Evolutionary conservation across 2,797 vertebrate species (phyloP).

Genomic region (Aldrovandia affinis): DNA sequence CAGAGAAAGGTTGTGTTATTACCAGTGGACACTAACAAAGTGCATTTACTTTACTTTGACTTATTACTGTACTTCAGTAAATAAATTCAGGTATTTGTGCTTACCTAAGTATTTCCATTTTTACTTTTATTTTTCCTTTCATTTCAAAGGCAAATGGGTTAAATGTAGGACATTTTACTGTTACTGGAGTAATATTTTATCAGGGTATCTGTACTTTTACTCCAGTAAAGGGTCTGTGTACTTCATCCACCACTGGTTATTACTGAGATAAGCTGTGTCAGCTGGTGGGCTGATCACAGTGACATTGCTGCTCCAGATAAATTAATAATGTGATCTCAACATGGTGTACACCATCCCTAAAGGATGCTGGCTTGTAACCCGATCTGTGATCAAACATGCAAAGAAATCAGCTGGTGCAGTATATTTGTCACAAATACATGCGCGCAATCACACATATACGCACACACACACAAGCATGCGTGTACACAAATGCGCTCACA

Average conservation of each 20-base stretch:
- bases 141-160: too few relatives aligned
- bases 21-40: too few relatives aligned
- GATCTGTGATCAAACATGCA: not conserved
- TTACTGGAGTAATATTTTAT: too few relatives aligned
- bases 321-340: not conserved
- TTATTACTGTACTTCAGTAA: too few relatives aligned
- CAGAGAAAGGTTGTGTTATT: not conserved
- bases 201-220: too few relatives aligned
- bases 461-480: constrained; percentile 18
- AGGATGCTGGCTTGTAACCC: not conserved
- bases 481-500: not conserved
- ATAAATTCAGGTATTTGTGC: too few relatives aligned
- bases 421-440: not conserved
- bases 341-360: not conserved
- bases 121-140: too few relatives aligned
- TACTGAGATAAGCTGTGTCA: not conserved
- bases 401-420: not conserved
- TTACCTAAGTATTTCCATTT: too few relatives aligned
- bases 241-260: too few relatives aligned
- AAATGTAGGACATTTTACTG: too few relatives aligned
- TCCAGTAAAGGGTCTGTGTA: too few relatives aligned
- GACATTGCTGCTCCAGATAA: not conserved
- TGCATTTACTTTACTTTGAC: too few relatives aligned
- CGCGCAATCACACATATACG: constrained; percentile 8
- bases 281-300: not conserved